phyloP scores from a whole-genome alignment of 92 coral and sea anemone genomes.

The Zoanthus sansibaricus region DNA sequence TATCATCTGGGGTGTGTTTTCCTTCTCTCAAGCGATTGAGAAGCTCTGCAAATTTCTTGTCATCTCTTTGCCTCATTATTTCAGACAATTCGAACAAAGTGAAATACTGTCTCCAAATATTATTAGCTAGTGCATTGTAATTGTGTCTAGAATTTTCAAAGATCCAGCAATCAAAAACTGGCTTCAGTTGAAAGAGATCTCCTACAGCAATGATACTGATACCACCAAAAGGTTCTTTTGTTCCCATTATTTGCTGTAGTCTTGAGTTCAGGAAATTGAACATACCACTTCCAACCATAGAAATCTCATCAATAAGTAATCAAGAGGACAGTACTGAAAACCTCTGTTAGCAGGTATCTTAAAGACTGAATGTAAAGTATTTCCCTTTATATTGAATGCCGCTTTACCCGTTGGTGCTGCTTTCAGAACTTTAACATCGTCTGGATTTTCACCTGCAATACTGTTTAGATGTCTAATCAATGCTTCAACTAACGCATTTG shows the following conservation, averaged over 20 bases:
- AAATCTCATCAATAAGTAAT: slow-evolving; percentile 60
- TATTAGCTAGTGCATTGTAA: slow-evolving; percentile 55
- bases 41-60: slow-evolving; percentile 29
- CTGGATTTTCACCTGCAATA: slow-evolving; percentile 58
- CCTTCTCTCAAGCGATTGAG: slow-evolving; percentile 51
- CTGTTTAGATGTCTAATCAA: slow-evolving; percentile 45
- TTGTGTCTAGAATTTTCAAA: slow-evolving; percentile 27
- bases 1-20: slow-evolving; percentile 64
- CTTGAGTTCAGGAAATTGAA: slow-evolving; percentile 55
- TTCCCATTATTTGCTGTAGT: slow-evolving; percentile 61
- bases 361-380: slow-evolving; percentile 58
- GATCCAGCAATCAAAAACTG: slow-evolving; percentile 66
- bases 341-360: slow-evolving; percentile 65
- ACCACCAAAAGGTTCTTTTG: slow-evolving; percentile 56
- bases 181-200: not conserved
- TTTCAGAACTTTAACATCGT: not conserved
- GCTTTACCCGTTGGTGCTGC: slow-evolving; percentile 5
- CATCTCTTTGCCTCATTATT: slow-evolving; percentile 79
- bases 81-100: slow-evolving; percentile 54
- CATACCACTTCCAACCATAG: slow-evolving; percentile 63
- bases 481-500: slow-evolving; percentile 65
- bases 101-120: slow-evolving; percentile 43
- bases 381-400: slow-evolving; percentile 59
- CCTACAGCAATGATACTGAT: slow-evolving; percentile 56
- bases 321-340: slow-evolving; percentile 47